These are phyloP conservation scores for Papilio machaon DNA, from an alignment of 1,140 invertebrate species.

Conservation along the genomic window DNA sequence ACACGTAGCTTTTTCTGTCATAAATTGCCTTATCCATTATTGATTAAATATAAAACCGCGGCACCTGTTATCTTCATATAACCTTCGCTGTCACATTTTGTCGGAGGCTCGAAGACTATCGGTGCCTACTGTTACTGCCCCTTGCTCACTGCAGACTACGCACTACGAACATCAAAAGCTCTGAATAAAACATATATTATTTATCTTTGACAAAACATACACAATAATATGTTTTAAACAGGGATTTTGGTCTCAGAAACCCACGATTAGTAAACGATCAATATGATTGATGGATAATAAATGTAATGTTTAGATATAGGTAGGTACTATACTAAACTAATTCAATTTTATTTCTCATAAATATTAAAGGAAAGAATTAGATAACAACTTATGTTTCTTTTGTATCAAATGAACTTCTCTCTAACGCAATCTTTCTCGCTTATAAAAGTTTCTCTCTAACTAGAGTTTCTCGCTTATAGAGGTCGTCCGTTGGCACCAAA, in stretches of 20 bases:
- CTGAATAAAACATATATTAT: no score
- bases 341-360: neutral
- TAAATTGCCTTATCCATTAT: neutral
- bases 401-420: no score
- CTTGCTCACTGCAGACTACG: neutral
- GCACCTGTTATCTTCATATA: constrained; percentile 5
- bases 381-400: neutral
- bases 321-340: neutral
- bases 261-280: neutral
- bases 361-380: neutral
- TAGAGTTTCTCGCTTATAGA: no score
- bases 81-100: neutral
- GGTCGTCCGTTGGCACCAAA: no score
- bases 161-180: no score
- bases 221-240: no score
- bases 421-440: no score
- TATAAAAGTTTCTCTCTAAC: no score
- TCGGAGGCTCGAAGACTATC: neutral
- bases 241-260: no score
- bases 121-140: neutral
- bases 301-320: neutral
- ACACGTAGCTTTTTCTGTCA: no score
- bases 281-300: neutral
- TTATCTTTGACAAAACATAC: no score
- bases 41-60: neutral